Evolutionary conservation across 1,140 invertebrate species (phyloP), one percentile per base, ranked within the genome.

Genomic region (Pomacea maculata): DNA sequence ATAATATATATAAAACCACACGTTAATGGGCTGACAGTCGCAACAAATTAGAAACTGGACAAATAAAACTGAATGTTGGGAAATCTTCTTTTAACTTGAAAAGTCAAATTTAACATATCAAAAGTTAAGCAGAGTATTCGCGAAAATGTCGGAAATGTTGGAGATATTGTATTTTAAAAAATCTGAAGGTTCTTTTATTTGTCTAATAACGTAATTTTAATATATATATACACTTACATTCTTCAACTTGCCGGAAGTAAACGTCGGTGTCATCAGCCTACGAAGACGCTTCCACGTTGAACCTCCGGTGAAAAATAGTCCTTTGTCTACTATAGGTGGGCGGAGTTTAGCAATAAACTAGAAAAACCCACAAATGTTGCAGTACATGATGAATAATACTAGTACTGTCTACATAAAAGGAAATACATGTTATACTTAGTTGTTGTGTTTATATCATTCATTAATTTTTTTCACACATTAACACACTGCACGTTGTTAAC

Each of bases 161-260:
- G n/a, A 15, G 25, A 25, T 25, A 25, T 25, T 17, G 15, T 15
- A 15, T 25, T 25, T 25, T 25, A 25, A 25, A 25, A 25, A 25
- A 25, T 65, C 15, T 15, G 64, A 65, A 65, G 1, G 34, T 45
- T 45, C 17, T 19, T 19, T 19, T 25, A 67, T 67, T 19, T 25
- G 25, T 67, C 17, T 19, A 19, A 67, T 67, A 67, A 4, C 64
- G 25, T 25, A 7, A 3, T 67, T 19, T 4, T 19, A 67, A 45
- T 45, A 45, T 45, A 67, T 25, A 67, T 21, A 8, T 25, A 45
- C 5, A 73, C 71, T 73, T 54, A 74, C 72, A 8, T 52, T 45
- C 45, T 74, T 74, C 12, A 74, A 54, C 54, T 74, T 74, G 54
- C 72, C 45, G 72, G 72, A 4, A 74, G 21, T 74, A 45, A 74